Conservation (phyloP, 2,797 vertebrate genomes). For the Mionectes olivaceus region DNA sequence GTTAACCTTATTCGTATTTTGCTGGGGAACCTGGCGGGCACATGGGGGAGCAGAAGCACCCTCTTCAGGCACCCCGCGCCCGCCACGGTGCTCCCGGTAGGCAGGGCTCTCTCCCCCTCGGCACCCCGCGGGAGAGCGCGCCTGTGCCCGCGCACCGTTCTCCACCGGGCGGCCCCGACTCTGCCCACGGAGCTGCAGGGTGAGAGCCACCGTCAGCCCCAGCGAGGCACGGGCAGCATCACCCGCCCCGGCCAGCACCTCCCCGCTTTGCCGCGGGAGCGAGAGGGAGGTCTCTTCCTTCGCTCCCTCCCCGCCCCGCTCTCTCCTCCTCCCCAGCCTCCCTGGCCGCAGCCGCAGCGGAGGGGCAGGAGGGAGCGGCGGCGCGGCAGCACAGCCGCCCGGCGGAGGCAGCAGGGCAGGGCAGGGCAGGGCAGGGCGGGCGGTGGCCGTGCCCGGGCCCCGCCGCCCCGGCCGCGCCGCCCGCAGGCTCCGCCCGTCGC, state of each 20-base stretch:
- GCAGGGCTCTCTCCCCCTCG: not conserved
- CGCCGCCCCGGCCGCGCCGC: not conserved
- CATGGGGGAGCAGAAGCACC: not conserved
- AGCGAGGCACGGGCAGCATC: not conserved
- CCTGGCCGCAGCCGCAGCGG: slow-evolving; percentile 17
- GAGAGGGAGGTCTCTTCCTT: not conserved
- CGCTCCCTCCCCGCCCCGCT: not conserved
- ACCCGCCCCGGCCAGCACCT: not conserved
- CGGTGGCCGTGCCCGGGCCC: not conserved
- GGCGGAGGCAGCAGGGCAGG: not conserved
- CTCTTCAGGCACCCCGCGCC: not conserved
- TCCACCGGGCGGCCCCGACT: not conserved
- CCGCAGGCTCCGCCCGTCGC: slow-evolving; percentile 19
- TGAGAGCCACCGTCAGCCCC: fast-evolving
- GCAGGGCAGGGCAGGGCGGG: not conserved
- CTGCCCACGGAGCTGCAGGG: not conserved
- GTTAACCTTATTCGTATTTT: not conserved
- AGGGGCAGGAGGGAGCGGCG: slow-evolving; percentile 5
- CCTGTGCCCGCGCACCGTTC: not conserved
- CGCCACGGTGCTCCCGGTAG: not conserved
- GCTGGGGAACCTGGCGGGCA: not conserved
- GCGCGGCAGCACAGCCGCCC: not conserved
- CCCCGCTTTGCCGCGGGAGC: not conserved
- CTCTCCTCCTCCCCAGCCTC: not conserved
- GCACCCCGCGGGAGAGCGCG: not conserved